These are phyloP conservation scores for Porphyrio hochstetteri DNA, from an alignment of 2,113 vertebrate genomes.

Conservation along the genomic window DNA sequence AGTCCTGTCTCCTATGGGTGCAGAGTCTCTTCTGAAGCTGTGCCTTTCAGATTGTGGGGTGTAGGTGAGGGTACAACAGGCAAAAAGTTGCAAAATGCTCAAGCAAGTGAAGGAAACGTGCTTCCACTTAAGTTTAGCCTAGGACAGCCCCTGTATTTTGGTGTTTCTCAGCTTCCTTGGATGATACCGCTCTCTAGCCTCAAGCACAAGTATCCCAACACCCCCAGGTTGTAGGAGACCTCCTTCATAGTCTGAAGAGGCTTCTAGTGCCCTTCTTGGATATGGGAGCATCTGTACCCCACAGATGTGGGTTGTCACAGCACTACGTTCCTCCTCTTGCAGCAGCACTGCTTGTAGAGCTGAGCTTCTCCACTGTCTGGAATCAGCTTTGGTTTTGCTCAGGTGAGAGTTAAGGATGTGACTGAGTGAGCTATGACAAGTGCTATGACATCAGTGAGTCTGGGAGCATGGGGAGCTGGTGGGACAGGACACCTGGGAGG, in stretches of 20 bases:
- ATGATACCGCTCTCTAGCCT: background rate
- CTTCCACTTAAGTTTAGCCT: fast-evolving
- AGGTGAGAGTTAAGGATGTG: background rate
- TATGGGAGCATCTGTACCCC: background rate
- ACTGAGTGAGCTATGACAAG: background rate
- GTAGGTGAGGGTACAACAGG: background rate
- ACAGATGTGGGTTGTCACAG: background rate
- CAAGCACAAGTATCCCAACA: too few relatives aligned
- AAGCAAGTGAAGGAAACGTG: background rate
- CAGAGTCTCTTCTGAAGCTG: background rate
- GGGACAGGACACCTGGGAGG: background rate
- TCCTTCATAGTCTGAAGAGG: background rate
- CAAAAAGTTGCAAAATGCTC: background rate
- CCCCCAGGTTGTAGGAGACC: background rate
- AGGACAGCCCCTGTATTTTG: background rate
- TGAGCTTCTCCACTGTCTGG: background rate
- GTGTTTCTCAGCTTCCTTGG: background rate
- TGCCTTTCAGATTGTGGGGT: background rate
- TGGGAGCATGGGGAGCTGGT: background rate
- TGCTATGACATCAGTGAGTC: background rate
- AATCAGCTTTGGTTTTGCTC: background rate
- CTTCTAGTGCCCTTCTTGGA: background rate
- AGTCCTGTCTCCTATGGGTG: fast-evolving
- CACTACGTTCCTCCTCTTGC: background rate
- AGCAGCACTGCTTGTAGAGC: background rate